Evolutionary conservation across 2,113 vertebrate genomes (phyloP).

Genomic region (Pipa parva): DNA sequence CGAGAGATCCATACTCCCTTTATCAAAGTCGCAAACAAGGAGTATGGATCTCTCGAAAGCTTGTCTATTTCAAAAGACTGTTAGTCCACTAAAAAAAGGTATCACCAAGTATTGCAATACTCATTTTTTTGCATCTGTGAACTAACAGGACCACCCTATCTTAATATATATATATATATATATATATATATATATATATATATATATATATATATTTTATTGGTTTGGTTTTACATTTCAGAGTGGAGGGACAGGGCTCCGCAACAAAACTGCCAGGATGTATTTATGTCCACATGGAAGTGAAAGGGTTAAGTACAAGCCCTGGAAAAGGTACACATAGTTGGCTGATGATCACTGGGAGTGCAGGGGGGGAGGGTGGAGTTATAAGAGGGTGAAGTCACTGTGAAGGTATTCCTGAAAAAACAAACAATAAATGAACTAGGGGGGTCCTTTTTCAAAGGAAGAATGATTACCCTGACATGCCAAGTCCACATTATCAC

Average conservation of each 20-base stretch:
- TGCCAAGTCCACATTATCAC: background rate
- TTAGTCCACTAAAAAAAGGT: too few relatives aligned
- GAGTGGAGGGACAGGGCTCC: background rate
- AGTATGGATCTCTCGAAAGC: too few relatives aligned
- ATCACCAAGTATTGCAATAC: too few relatives aligned
- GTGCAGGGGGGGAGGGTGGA: slow-evolving; percentile 4
- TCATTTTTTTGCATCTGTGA: too few relatives aligned
- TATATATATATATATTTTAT: too few relatives aligned
- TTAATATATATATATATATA: too few relatives aligned
- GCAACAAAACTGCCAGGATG: too few relatives aligned
- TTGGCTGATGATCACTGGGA: slow-evolving; percentile 2
- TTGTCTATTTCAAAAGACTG: too few relatives aligned
- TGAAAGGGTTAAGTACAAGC: slow-evolving; percentile 4
- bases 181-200: too few relatives aligned
- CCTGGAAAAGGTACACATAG: slow-evolving; percentile 9
- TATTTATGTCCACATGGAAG: background rate
- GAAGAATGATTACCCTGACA: slow-evolving; percentile 11
- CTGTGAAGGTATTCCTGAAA: slow-evolving; percentile 34
- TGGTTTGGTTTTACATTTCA: background rate
- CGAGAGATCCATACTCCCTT: too few relatives aligned
- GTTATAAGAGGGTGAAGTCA: slow-evolving; percentile 25
- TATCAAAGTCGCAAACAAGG: too few relatives aligned
- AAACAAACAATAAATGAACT: slow-evolving; percentile 22
- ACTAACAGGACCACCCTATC: too few relatives aligned
- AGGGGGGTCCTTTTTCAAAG: slow-evolving; percentile 22